A percentile compares a stretch with the other conserved stretches of the same genome.
These are phyloP conservation scores for Aleiodes testaceus DNA, from an alignment of 2,888 invertebrate species.

Conservation along the genomic window DNA sequence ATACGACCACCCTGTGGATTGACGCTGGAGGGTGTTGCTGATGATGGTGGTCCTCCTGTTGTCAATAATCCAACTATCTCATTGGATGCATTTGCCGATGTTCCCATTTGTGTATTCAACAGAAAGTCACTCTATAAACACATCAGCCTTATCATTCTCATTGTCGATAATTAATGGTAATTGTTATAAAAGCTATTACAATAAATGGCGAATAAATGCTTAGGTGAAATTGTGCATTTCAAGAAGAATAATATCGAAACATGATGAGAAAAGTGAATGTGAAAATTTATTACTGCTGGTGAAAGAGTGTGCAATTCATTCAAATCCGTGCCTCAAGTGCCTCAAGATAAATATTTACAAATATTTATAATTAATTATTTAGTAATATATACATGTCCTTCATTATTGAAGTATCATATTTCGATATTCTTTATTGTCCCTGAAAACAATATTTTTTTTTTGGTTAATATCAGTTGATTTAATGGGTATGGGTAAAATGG, in stretches of 20 bases:
- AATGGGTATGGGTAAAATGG: neutral
- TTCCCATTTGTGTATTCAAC: slow-evolving; percentile 57
- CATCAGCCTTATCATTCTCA: slow-evolving; percentile 5
- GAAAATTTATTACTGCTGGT: slow-evolving; percentile 42
- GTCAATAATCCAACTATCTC: slow-evolving; percentile 43
- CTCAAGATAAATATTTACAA: slow-evolving; percentile 37
- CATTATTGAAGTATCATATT: slow-evolving; percentile 48
- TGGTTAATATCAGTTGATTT: slow-evolving; percentile 17
- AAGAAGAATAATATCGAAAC: slow-evolving; percentile 48
- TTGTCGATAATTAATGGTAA: neutral
- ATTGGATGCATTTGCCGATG: slow-evolving; percentile 44
- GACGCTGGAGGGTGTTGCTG: slow-evolving; percentile 59
- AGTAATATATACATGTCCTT: slow-evolving; percentile 41
- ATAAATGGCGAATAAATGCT: slow-evolving; percentile 4
- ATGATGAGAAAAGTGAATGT: slow-evolving; percentile 48
- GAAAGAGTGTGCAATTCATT: slow-evolving; percentile 6
- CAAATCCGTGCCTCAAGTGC: slow-evolving; percentile 36
- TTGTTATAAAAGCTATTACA: slow-evolving; percentile 13
- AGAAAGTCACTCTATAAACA: slow-evolving; percentile 56
- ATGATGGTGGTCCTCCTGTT: slow-evolving; percentile 55
- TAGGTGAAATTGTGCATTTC: slow-evolving; percentile 38
- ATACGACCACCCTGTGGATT: slow-evolving; percentile 65
- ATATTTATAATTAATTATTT: slow-evolving; percentile 41
- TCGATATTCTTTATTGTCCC: slow-evolving; percentile 51
- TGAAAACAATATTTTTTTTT: slow-evolving; percentile 10